Conservation (phyloP, 35 echinoderm and acorn worm species). For the Antedon bifida region DNA sequence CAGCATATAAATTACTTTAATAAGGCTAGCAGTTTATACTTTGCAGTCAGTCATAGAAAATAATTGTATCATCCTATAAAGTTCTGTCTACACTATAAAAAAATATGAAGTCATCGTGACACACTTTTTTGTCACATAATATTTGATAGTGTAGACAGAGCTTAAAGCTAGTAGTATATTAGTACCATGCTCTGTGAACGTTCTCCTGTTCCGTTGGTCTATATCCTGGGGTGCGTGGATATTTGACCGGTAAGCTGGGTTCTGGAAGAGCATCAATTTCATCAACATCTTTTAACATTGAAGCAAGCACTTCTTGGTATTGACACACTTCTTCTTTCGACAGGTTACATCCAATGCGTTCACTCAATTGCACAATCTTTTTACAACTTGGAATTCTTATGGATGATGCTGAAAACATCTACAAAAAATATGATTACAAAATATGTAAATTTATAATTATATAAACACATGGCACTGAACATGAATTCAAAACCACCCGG, state of each 20-base stretch:
- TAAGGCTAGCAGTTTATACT: too few relatives aligned
- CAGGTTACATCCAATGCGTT: not conserved
- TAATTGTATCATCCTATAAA: too few relatives aligned
- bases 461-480: too few relatives aligned
- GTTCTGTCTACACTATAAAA: too few relatives aligned
- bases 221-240: slow-evolving; percentile 53
- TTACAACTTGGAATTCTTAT: not conserved
- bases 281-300: slow-evolving; percentile 1
- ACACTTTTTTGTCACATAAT: too few relatives aligned
- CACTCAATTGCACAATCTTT: not conserved
- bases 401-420: not conserved
- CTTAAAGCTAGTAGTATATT: not conserved
- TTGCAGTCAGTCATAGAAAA: not conserved
- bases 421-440: too few relatives aligned
- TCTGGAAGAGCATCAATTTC: slow-evolving; percentile 40
- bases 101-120: too few relatives aligned
- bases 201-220: slow-evolving; percentile 48
- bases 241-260: slow-evolving; percentile 64
- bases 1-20: too few relatives aligned
- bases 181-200: slow-evolving; percentile 65
- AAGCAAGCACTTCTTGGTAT: slow-evolving; percentile 28
- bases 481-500: too few relatives aligned
- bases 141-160: too few relatives aligned
- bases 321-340: not conserved
- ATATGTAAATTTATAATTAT: too few relatives aligned